Evolutionary conservation across 2,113 vertebrate species (phyloP).

Genomic region (Gymnogyps californianus): DNA sequence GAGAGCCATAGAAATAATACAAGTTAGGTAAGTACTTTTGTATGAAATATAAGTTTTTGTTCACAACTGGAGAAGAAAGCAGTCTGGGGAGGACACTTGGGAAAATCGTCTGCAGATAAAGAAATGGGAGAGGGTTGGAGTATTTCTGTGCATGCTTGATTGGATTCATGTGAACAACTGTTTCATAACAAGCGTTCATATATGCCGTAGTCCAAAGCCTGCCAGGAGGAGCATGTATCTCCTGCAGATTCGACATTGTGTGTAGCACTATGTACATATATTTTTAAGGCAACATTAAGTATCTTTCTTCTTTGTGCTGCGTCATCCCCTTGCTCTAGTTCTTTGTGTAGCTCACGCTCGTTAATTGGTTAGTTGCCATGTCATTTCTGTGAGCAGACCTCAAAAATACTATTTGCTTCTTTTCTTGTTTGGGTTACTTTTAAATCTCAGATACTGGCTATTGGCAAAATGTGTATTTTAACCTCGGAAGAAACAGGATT

Average conservation of each 20-base stretch:
- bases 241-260: background rate
- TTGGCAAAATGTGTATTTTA: background rate
- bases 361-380: background rate
- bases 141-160: background rate
- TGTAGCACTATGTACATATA: background rate
- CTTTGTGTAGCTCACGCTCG: background rate
- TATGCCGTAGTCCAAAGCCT: background rate
- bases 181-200: background rate
- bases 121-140: background rate
- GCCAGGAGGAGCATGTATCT: background rate
- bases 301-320: background rate
- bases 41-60: background rate
- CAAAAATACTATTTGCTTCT: background rate
- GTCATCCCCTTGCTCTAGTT: background rate
- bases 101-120: background rate
- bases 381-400: background rate
- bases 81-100: background rate
- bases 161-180: background rate
- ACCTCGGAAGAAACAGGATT: background rate
- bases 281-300: background rate
- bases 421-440: background rate
- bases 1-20: background rate
- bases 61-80: background rate
- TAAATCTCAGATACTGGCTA: background rate
- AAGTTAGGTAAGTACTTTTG: background rate